Conservation (phyloP, 2,797 vertebrate species). For the Anguilla obscura region DNA sequence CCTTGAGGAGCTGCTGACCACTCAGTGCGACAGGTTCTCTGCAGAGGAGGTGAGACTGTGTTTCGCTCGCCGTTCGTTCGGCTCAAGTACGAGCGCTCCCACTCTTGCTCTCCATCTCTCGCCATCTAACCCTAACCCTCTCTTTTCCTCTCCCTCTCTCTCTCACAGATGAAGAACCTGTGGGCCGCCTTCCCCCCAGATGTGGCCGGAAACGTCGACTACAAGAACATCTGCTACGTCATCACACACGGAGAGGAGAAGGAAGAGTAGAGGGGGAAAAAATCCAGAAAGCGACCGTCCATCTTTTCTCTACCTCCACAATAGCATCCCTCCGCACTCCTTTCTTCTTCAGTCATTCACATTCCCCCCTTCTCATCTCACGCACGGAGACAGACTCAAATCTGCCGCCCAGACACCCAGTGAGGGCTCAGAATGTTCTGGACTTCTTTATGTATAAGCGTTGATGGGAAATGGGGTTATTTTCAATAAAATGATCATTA, state of each 20-base stretch:
- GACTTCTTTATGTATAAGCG: slow-evolving; percentile 61
- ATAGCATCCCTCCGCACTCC: slow-evolving; percentile 52
- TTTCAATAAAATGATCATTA: slow-evolving; percentile 73
- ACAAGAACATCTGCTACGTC: slow-evolving; percentile 90
- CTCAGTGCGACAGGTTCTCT: slow-evolving; percentile 79
- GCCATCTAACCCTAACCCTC: too few species aligned
- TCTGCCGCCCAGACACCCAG: slow-evolving; percentile 40
- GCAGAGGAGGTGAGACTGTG: slow-evolving; percentile 71
- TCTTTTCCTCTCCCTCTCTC: too few species aligned
- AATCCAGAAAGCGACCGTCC: slow-evolving; percentile 63
- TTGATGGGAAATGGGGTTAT: slow-evolving; percentile 68
- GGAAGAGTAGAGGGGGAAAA: slow-evolving; percentile 79
- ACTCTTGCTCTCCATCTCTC: slow-evolving; percentile 1
- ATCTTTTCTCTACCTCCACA: slow-evolving; percentile 58
- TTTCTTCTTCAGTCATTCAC: slow-evolving; percentile 53
- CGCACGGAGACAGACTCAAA: slow-evolving; percentile 62
- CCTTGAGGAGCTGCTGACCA: slow-evolving; percentile 77
- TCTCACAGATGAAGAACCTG: slow-evolving; percentile 79
- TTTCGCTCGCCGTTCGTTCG: background rate
- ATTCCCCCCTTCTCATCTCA: slow-evolving; percentile 52
- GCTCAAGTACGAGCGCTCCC: background rate
- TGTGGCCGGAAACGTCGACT: slow-evolving; percentile 86
- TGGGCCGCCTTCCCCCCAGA: slow-evolving; percentile 79
- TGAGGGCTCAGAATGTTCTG: slow-evolving; percentile 46
- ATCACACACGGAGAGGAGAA: slow-evolving; percentile 90